Conservation (phyloP, 2,797 vertebrate species). For the Enteromius paludinosus region DNA sequence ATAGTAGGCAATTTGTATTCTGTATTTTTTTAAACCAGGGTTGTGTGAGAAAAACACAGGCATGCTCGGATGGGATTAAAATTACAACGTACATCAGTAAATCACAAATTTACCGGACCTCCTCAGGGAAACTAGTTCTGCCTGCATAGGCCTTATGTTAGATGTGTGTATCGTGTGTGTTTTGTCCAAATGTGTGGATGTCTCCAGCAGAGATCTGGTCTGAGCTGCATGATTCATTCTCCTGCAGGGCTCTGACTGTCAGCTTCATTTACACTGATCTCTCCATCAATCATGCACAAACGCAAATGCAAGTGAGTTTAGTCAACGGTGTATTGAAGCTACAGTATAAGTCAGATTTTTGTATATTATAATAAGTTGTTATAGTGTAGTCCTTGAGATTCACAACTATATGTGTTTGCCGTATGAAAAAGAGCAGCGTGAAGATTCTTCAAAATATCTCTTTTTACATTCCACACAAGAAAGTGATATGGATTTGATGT, state of each 20-base stretch:
- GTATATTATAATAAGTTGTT: too few relatives aligned
- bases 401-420: too few relatives aligned
- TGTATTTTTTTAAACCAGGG: not conserved
- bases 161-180: conserved; percentile 10
- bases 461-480: not conserved
- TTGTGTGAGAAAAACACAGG: not conserved
- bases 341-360: too few relatives aligned
- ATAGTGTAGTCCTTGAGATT: too few relatives aligned
- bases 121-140: not conserved
- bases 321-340: not conserved
- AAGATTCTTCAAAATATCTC: not conserved
- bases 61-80: not conserved
- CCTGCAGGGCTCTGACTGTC: conserved; percentile 45
- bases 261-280: conserved; percentile 54
- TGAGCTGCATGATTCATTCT: conserved; percentile 49
- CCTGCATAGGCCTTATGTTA: conserved; percentile 6
- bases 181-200: conserved; percentile 3
- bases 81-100: not conserved
- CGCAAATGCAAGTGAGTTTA: conserved; percentile 10
- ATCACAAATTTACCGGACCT: not conserved
- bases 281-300: conserved; percentile 51
- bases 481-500: not conserved
- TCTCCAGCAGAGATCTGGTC: conserved; percentile 40
- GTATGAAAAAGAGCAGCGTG: not conserved
- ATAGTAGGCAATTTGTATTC: not conserved